Base-by-base conservation (phyloP, 2,797 vertebrate species). In the Myripristis jacobus region DNA sequence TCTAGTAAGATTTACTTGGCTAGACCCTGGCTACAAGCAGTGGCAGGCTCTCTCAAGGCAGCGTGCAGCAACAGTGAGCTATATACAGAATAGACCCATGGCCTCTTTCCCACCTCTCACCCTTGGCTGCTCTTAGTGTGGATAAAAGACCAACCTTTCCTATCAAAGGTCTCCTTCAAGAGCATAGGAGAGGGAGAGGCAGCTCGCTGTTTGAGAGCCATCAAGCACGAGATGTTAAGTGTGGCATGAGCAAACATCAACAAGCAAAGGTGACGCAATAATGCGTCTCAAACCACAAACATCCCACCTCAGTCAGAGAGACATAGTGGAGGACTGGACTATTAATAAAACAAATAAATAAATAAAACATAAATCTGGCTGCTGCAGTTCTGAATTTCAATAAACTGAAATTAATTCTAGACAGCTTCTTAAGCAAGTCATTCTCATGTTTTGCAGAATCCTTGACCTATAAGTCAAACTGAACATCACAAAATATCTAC, bases 101-200 rank as follows among this genome's bases (percentile, higher is more conserved):
- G 22, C 66, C 50, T 75, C 56, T 47, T 8, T 18, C 75, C n/a
- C 62, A 47, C 52, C 36, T 38, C 63, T 77, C 62, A 83, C 46
- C 62, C 73, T 57, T 67, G 70, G 56, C 73, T 81, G 59, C 48
- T 66, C 68, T 63, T 9, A 36, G 63, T 41, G 19, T 34, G 48
- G 73, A 76, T 86, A 61, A 83, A 87, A 75, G 70, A 13, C 16
- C 3, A 2, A 55, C 53, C 38, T 6, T 73, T 76, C 25, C 3
- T 41, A 71, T 81, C 55, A 80, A 74, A 75, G 55, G 36, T 2
- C 18, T 57, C 48, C 38, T 58, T 36, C 29, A 31, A 66, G 55
- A 80, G 60, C 22, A n/a, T 0, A 52, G 66, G 18, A 43, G 25
- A 36, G 68, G 59, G 50, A 70, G 29, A 47, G 67, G 66, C 58